phyloP scores from a whole-genome alignment of 1,140 invertebrate genomes.

The Tyrophagus putrescentiae region DNA sequence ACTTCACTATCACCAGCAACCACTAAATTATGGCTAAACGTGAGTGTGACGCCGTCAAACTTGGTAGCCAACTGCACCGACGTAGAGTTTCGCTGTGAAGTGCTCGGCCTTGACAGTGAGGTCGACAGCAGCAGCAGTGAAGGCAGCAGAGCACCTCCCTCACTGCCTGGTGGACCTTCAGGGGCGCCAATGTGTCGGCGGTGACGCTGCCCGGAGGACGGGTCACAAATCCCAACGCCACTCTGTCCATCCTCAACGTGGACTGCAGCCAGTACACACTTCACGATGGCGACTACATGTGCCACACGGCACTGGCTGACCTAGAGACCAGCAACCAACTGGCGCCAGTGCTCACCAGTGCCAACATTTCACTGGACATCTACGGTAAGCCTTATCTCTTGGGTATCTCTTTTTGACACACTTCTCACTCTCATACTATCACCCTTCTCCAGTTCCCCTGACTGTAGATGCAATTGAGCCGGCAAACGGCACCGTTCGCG shows the following conservation, averaged over 20 bases:
- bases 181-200: conserved; percentile 2
- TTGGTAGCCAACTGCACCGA: conserved; percentile 4
- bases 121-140: background rate
- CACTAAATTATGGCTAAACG: background rate
- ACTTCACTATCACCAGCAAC: background rate
- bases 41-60: background rate
- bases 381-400: conserved; percentile 8
- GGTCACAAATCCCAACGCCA: background rate
- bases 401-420: too few relatives aligned
- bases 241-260: conserved; percentile 8
- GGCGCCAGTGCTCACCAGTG: background rate
- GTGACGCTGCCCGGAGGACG: background rate
- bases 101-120: background rate
- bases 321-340: too few relatives aligned
- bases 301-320: background rate
- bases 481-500: background rate
- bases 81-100: conserved; percentile 10
- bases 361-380: background rate
- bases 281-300: conserved; percentile 9
- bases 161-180: conserved; percentile 4
- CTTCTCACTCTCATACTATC: too few relatives aligned
- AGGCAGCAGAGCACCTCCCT: background rate
- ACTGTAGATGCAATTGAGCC: background rate
- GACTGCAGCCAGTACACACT: conserved; percentile 7
- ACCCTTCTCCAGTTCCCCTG: background rate